Evolutionary conservation across 2,888 invertebrate species (phyloP).

Genomic region (Calameuta idolon): DNA sequence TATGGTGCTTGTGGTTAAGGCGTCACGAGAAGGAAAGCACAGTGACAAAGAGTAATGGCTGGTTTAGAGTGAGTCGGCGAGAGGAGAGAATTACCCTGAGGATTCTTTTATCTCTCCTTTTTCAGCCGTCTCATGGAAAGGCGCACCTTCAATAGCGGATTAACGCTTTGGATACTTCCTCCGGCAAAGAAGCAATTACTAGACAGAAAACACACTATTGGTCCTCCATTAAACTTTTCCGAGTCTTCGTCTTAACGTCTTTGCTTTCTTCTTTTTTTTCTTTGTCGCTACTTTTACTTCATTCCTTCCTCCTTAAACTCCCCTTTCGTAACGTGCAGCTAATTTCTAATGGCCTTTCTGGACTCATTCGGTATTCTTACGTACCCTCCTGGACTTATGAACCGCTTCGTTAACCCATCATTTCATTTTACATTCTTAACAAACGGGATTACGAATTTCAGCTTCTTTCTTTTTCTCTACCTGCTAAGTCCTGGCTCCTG

Average conservation of each 20-base stretch:
- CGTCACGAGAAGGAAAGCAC: conserved; percentile 14
- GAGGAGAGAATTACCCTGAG: not conserved
- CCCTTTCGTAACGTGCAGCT: not conserved
- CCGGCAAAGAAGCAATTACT: not conserved
- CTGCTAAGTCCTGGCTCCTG: not conserved
- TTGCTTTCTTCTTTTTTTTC: conserved; percentile 7
- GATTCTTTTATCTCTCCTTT: conserved; percentile 6
- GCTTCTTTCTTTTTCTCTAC: not conserved
- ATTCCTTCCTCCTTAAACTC: conserved; percentile 1
- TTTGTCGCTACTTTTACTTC: conserved; percentile 12
- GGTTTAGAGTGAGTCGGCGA: conserved; percentile 25
- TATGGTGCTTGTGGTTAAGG: conserved; percentile 1
- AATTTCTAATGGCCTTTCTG: not conserved
- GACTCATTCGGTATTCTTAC: not conserved
- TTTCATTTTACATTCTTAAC: not conserved
- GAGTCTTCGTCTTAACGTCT: conserved; percentile 13
- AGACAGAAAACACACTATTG: not conserved
- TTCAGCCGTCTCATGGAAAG: not conserved
- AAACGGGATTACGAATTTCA: not conserved
- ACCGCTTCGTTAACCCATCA: not conserved
- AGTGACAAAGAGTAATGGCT: conserved; percentile 36
- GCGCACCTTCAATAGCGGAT: not conserved
- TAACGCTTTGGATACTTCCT: not conserved
- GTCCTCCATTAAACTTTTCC: not conserved
- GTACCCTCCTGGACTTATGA: not conserved